Percentiles rank a stretch among this genome's conserved stretches.
Conservation (phyloP, 2,113 vertebrate genomes). For the Arenaria interpres region DNA sequence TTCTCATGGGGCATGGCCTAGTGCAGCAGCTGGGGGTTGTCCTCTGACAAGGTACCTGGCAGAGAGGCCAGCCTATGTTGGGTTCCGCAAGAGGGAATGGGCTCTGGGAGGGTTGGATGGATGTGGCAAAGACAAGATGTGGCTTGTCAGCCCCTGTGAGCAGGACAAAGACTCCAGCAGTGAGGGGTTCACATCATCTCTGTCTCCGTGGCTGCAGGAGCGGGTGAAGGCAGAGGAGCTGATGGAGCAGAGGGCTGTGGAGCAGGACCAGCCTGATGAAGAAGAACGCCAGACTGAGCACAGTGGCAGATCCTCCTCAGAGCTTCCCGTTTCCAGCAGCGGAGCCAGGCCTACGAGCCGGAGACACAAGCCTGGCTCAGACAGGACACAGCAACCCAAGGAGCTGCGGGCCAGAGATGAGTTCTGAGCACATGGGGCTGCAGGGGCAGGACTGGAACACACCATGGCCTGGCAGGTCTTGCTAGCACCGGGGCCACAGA, state of each 20-base stretch:
- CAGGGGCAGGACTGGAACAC: background rate
- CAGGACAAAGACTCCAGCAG: background rate
- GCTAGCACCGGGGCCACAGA: fast-evolving
- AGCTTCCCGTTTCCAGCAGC: background rate
- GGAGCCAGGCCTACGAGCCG: background rate
- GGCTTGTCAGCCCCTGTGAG: background rate
- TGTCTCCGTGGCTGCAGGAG: constrained; percentile 56
- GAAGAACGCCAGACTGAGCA: background rate
- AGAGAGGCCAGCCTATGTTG: background rate
- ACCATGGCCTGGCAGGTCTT: background rate
- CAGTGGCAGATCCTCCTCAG: constrained; percentile 32
- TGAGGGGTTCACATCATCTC: background rate
- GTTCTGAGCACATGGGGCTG: constrained; percentile 1
- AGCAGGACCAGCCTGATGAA: background rate
- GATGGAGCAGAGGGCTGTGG: constrained; percentile 13
- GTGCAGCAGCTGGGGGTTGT: background rate
- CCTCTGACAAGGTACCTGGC: background rate
- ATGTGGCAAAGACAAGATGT: background rate
- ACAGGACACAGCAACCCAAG: background rate
- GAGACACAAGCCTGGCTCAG: background rate
- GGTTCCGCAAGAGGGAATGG: background rate
- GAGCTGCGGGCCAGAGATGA: constrained; percentile 67
- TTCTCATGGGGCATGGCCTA: background rate
- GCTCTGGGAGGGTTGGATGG: background rate
- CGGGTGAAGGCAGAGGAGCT: constrained; percentile 70